Conservation (phyloP, 35 echinoderm and acorn worm species). For the Holothuria glaberrima region DNA sequence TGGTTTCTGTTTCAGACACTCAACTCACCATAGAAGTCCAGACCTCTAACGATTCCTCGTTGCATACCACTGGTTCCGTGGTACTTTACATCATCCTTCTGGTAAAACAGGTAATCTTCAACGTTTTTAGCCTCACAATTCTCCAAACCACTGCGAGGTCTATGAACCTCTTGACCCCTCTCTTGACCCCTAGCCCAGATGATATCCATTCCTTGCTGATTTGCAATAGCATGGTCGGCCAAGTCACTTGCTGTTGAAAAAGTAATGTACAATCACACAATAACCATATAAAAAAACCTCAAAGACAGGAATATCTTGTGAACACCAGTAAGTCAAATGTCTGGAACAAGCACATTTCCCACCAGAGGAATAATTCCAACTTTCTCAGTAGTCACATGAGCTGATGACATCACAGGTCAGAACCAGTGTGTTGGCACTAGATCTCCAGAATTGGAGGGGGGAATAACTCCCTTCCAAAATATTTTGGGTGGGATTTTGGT, state of each 20-base stretch:
- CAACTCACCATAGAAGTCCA: constrained; percentile 86
- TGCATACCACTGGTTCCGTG: constrained; percentile 72
- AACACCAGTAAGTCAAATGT: neutral
- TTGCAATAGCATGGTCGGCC: constrained; percentile 72
- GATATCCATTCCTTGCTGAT: constrained; percentile 48
- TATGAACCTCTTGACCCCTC: constrained; percentile 69
- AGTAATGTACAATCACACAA: neutral
- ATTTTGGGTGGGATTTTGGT: no score
- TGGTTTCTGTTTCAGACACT: neutral
- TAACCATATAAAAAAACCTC: no score
- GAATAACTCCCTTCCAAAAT: no score
- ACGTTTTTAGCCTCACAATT: constrained; percentile 57
- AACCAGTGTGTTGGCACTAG: no score
- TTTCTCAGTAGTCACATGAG: no score
- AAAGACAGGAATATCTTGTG: no score
- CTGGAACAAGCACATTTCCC: neutral
- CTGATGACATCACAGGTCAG: no score
- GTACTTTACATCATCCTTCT: constrained; percentile 84
- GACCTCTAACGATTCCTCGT: constrained; percentile 54
- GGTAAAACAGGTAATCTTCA: constrained; percentile 68
- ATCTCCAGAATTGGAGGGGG: no score
- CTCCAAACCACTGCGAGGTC: constrained; percentile 75
- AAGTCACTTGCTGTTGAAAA: constrained; percentile 43
- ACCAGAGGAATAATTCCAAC: neutral
- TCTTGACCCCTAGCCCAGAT: constrained; percentile 95